Percentiles rank a stretch among this genome's conserved stretches.
Evolutionary conservation across 2,797 vertebrate species (phyloP).

Genomic region (Numenius phaeopus): DNA sequence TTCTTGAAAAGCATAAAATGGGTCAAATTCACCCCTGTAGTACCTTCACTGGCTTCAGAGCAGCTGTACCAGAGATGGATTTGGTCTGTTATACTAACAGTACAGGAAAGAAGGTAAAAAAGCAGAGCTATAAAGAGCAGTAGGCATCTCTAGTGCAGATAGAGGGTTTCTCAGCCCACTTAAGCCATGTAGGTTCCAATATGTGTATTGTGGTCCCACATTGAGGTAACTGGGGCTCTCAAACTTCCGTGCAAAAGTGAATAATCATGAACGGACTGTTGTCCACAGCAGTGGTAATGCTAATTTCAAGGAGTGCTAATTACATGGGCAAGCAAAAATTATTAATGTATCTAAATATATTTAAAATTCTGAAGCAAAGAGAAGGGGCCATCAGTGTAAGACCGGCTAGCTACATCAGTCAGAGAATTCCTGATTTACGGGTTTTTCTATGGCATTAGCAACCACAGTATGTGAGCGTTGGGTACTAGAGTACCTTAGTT

Average conservation of each 20-base stretch:
- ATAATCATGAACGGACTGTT: background rate
- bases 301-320: background rate
- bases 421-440: background rate
- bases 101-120: background rate
- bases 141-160: background rate
- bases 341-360: background rate
- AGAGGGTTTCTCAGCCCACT: background rate
- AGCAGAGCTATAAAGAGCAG: background rate
- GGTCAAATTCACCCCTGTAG: background rate
- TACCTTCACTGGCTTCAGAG: background rate
- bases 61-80: background rate
- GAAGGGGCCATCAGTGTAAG: background rate
- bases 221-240: background rate
- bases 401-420: background rate
- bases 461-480: background rate
- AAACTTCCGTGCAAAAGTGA: background rate
- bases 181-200: background rate
- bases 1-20: constrained; percentile 45
- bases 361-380: background rate
- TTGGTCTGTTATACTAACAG: background rate
- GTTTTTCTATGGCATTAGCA: background rate
- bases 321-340: background rate
- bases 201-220: background rate
- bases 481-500: background rate
- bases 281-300: background rate